A percentile compares a stretch with the other conserved stretches of the same genome.
Evolutionary conservation across 2,888 invertebrate genomes (phyloP).

Genomic region (Xanthorhoe designata): DNA sequence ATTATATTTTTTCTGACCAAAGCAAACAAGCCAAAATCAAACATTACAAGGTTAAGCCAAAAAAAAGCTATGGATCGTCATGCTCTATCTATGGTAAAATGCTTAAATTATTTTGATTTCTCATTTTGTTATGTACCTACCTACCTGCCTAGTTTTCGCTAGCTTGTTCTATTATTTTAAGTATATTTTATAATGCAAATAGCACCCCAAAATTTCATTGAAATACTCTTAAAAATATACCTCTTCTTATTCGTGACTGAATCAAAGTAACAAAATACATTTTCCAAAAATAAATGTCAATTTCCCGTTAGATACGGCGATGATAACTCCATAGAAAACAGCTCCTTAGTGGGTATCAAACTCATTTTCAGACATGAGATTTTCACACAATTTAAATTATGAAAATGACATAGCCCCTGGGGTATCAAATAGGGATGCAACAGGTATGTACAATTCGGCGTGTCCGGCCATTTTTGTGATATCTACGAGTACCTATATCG

Average conservation of each 20-base stretch:
- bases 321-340: constrained; percentile 5
- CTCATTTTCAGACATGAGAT: constrained; percentile 18
- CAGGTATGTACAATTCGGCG: not conserved
- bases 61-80: too few relatives aligned
- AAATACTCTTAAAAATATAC: too few relatives aligned
- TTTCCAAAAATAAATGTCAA: not conserved
- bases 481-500: not conserved
- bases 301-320: not conserved
- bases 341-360: constrained; percentile 18
- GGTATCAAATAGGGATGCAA: not conserved
- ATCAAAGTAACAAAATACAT: not conserved
- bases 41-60: too few relatives aligned
- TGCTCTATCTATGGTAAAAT: too few relatives aligned
- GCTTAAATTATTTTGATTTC: too few relatives aligned
- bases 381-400: constrained; percentile 31
- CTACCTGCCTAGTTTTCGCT: too few relatives aligned
- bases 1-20: too few relatives aligned
- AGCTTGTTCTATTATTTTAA: too few relatives aligned
- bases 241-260: not conserved
- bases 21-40: too few relatives aligned
- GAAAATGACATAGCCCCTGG: constrained; percentile 25
- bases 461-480: not conserved
- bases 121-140: too few relatives aligned
- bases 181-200: too few relatives aligned
- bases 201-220: too few relatives aligned